A percentile compares a stretch with the other conserved stretches of the same genome.
Evolutionary conservation across 2,888 invertebrate species (phyloP).

Genomic region (Helleia helle): DNA sequence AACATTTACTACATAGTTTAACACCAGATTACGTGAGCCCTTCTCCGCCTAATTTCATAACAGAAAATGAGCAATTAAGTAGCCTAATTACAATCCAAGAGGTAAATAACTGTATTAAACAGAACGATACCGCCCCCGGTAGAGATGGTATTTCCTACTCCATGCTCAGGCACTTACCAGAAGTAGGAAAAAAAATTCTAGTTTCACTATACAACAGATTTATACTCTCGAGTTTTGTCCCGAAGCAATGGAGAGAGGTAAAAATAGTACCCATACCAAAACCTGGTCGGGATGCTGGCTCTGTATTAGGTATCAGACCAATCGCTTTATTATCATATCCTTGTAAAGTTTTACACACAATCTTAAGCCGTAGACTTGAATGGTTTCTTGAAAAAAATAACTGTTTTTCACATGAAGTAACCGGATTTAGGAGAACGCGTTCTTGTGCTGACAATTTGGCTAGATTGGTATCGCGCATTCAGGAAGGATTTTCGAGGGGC

Average conservation of each 20-base stretch:
- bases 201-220: background rate
- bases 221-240: background rate
- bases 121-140: background rate
- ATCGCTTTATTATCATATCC: background rate
- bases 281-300: background rate
- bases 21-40: no score
- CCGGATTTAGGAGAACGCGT: slow-evolving; percentile 12
- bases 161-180: background rate
- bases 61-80: background rate
- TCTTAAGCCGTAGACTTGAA: background rate
- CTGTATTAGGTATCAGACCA: background rate
- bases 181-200: background rate
- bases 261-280: background rate
- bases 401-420: slow-evolving; percentile 1
- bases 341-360: slow-evolving; percentile 1
- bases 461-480: slow-evolving; percentile 12
- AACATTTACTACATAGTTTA: no score
- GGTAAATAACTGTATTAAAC: background rate
- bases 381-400: background rate
- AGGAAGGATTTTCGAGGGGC: slow-evolving; percentile 13
- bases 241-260: background rate
- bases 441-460: slow-evolving; percentile 13
- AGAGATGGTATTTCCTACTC: background rate
- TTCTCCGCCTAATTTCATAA: background rate
- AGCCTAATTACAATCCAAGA: background rate